Conservation (phyloP, 1,140 invertebrate species). For the Aplysia californica region DNA sequence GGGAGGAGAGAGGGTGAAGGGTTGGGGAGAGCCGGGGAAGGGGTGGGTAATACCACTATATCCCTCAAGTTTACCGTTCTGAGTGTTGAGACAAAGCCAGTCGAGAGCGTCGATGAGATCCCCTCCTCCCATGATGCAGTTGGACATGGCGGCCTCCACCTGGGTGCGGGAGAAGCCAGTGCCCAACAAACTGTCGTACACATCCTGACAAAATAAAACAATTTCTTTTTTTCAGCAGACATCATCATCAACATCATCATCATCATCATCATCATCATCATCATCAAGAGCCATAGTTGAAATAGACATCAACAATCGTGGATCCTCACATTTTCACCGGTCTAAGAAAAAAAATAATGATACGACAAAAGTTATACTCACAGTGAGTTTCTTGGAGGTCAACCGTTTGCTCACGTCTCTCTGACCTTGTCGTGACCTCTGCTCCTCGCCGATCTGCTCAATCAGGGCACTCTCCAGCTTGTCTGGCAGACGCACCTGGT, state of each 20-base stretch:
- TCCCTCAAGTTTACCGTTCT: slow-evolving; percentile 55
- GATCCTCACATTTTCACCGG: not conserved
- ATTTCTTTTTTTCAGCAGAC: not conserved
- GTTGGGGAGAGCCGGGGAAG: no score
- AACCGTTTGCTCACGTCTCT: slow-evolving; percentile 56
- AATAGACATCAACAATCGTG: not conserved
- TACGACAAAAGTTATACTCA: slow-evolving; percentile 31
- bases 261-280: not conserved
- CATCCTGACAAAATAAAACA: slow-evolving; percentile 47
- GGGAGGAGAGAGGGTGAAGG: no score
- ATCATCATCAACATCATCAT: not conserved
- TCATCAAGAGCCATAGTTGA: not conserved
- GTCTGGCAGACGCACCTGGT: slow-evolving; percentile 41
- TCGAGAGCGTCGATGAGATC: slow-evolving; percentile 62
- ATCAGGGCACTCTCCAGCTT: slow-evolving; percentile 45
- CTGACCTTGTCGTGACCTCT: slow-evolving; percentile 28
- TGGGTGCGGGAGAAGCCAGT: slow-evolving; percentile 61
- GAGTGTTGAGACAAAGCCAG: slow-evolving; percentile 63
- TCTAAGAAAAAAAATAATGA: not conserved
- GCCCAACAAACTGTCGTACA: slow-evolving; percentile 55
- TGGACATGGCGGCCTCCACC: slow-evolving; percentile 58
- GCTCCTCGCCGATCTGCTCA: slow-evolving; percentile 44
- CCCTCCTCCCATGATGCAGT: slow-evolving; percentile 55
- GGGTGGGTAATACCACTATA: no score
- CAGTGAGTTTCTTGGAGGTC: slow-evolving; percentile 58